Evolutionary conservation across 2,113 vertebrate species (phyloP).

Genomic region (Shinisaurus crocodilurus): DNA sequence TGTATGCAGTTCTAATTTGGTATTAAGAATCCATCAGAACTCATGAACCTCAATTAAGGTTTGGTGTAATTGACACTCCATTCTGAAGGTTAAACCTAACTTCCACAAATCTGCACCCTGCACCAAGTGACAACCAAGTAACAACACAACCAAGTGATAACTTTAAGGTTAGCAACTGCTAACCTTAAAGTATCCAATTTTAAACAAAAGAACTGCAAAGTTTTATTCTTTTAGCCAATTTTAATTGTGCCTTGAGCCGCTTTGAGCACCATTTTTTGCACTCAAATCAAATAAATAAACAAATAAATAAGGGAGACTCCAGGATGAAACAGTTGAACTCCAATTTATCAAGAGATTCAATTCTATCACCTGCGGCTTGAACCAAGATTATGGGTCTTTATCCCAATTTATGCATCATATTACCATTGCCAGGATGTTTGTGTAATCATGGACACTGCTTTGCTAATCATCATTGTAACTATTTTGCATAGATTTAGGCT

Average conservation of each 20-base stretch:
- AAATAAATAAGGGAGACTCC: background rate
- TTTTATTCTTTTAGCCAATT: too few species aligned
- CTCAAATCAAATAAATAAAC: too few species aligned
- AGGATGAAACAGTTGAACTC: background rate
- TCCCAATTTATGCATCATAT: too few species aligned
- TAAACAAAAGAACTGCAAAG: background rate
- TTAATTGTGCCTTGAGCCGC: too few species aligned
- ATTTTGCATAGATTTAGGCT: background rate
- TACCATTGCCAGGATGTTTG: background rate
- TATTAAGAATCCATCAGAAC: background rate
- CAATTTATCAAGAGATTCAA: background rate
- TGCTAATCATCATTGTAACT: background rate
- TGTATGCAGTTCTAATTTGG: background rate
- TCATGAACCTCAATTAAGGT: background rate
- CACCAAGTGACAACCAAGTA: too few species aligned
- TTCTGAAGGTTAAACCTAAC: accelerated
- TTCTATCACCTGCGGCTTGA: background rate
- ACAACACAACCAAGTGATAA: too few species aligned
- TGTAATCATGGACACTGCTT: too few species aligned
- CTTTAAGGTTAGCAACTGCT: too few species aligned
- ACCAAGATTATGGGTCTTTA: background rate
- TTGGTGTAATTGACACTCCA: background rate
- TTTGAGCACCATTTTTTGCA: too few species aligned
- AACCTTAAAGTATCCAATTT: background rate
- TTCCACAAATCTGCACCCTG: background rate